Conservation (phyloP, 2,888 invertebrate genomes). For the Phorcus lineatus region DNA sequence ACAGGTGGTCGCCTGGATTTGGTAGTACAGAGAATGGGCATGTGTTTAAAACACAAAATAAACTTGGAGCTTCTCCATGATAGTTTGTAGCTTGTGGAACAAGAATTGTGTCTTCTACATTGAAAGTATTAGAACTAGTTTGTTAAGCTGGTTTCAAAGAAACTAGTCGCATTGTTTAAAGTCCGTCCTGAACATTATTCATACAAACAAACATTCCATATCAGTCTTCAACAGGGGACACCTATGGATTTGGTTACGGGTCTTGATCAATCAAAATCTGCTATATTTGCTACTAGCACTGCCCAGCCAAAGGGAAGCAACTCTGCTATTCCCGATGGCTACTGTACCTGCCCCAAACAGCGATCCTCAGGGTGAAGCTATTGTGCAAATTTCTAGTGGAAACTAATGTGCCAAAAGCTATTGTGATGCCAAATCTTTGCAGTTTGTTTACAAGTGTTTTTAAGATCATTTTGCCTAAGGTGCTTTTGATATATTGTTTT, state of each 20-base stretch:
- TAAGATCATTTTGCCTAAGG: background rate
- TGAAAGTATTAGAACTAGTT: no score
- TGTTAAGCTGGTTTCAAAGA: background rate
- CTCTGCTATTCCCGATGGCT: background rate
- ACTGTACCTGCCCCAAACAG: background rate
- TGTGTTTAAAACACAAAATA: background rate
- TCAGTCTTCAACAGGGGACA: background rate
- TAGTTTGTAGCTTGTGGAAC: no score
- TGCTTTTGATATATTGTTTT: no score
- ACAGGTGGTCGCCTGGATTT: no score
- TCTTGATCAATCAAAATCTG: background rate
- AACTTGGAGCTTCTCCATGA: no score
- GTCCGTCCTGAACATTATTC: background rate
- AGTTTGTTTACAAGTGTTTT: slow-evolving; percentile 15
- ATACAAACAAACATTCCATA: slow-evolving; percentile 16
- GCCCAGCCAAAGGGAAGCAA: background rate
- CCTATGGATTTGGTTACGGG: background rate
- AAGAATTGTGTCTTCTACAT: background rate
- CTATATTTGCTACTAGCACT: background rate
- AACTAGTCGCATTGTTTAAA: background rate
- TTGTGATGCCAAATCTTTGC: slow-evolving; percentile 21
- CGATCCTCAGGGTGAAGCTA: background rate
- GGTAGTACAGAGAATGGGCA: slow-evolving; percentile 4
- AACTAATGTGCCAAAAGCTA: slow-evolving; percentile 17
- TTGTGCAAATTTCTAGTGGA: background rate